Evolutionary conservation across 2,113 vertebrate genomes (phyloP).

Genomic region (Oncorhynchus masou): DNA sequence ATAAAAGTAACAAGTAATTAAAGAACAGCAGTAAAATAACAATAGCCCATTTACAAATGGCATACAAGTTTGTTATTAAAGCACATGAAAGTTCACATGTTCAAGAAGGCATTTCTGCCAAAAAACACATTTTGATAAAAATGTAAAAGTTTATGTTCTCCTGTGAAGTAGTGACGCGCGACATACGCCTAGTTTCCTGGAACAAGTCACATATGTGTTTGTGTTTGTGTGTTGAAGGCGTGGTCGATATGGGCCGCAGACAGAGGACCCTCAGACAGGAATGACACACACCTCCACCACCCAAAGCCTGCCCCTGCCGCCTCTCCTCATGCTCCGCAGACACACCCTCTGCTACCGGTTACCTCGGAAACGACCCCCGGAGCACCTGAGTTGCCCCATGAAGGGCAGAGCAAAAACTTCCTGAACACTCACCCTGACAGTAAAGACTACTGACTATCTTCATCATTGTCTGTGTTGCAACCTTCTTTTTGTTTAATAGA

Average conservation of each 20-base stretch:
- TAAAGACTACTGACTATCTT: neutral
- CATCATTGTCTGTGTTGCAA: neutral
- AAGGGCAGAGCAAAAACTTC: neutral
- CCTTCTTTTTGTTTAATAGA: neutral
- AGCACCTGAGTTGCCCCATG: neutral
- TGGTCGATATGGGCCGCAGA: neutral
- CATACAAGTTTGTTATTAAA: too few species aligned
- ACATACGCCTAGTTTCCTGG: too few species aligned
- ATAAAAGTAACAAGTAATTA: too few species aligned
- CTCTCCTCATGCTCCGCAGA: neutral
- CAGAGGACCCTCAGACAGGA: neutral
- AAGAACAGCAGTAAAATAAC: too few species aligned
- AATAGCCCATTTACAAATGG: too few species aligned
- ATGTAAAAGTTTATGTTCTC: too few species aligned
- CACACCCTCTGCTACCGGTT: neutral
- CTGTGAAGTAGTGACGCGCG: too few species aligned
- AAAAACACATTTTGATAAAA: too few species aligned
- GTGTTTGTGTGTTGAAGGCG: neutral
- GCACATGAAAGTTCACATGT: too few species aligned
- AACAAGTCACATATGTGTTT: too few species aligned
- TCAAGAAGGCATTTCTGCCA: too few species aligned
- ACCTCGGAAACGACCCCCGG: too few species aligned
- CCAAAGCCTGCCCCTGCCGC: neutral
- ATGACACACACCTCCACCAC: neutral
- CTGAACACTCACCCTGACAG: neutral